phyloP scores from a whole-genome alignment of 92 coral and sea anemone genomes.

The Porites divaricata region DNA sequence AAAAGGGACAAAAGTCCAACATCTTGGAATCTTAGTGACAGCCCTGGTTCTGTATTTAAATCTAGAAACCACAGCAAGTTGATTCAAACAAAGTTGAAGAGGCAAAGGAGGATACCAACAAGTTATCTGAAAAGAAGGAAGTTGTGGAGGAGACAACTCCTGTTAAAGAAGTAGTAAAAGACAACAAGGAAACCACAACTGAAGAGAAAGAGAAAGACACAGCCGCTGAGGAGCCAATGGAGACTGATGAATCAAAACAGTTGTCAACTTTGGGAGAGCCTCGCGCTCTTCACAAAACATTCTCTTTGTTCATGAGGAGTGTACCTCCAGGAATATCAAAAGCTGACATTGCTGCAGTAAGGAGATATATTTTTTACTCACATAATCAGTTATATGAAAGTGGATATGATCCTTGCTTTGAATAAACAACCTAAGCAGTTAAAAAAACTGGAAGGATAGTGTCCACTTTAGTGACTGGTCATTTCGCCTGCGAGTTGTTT shows the following conservation, averaged over 20 bases:
- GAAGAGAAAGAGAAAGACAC: slow-evolving; percentile 92
- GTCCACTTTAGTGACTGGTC: too few species aligned
- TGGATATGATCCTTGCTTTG: too few species aligned
- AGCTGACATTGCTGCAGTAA: slow-evolving; percentile 87
- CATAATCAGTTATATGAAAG: too few species aligned
- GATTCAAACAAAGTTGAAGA: slow-evolving; percentile 53
- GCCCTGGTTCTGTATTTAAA: neutral
- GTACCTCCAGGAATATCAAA: slow-evolving; percentile 92
- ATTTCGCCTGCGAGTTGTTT: too few species aligned
- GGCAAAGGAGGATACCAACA: slow-evolving; percentile 66
- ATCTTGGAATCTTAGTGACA: too few species aligned
- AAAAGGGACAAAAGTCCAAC: too few species aligned
- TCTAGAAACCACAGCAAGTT: slow-evolving; percentile 49
- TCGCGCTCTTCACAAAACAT: slow-evolving; percentile 90
- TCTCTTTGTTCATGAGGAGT: slow-evolving; percentile 90
- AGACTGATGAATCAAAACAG: slow-evolving; percentile 33
- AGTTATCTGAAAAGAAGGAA: slow-evolving; percentile 80
- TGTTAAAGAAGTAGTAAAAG: slow-evolving; percentile 65
- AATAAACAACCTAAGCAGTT: too few species aligned
- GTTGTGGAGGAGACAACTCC: slow-evolving; percentile 81
- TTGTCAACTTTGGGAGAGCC: slow-evolving; percentile 56
- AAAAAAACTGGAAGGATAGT: too few species aligned
- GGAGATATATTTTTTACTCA: slow-evolving; percentile 20
- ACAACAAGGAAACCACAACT: slow-evolving; percentile 60
- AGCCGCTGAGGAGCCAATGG: slow-evolving; percentile 58